These are phyloP conservation scores for Caerostris extrusa DNA, from an alignment of 1,140 invertebrate species.

Conservation along the genomic window DNA sequence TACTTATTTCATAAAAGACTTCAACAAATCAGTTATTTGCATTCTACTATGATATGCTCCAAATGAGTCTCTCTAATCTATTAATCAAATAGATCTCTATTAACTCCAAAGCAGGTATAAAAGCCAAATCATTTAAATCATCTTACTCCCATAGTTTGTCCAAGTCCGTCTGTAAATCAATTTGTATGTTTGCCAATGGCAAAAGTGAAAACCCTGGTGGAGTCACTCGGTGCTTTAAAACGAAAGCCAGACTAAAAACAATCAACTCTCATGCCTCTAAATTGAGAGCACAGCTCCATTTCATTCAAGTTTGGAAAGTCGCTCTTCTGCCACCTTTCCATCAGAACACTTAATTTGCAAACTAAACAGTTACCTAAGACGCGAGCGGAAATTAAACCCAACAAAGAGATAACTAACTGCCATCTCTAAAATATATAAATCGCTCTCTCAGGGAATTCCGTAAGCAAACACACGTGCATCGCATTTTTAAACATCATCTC, in stretches of 20 bases:
- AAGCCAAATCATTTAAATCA: background rate
- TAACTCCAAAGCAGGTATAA: background rate
- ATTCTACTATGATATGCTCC: no score
- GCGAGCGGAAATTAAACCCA: slow-evolving; percentile 14
- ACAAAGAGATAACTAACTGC: slow-evolving; percentile 26
- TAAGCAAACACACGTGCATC: slow-evolving; percentile 19
- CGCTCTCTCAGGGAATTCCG: background rate
- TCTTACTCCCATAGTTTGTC: background rate
- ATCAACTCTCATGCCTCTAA: background rate
- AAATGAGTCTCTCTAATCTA: no score
- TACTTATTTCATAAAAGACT: no score
- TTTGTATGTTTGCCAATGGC: background rate
- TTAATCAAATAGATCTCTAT: no score
- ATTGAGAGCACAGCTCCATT: background rate
- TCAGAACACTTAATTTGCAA: slow-evolving; percentile 36
- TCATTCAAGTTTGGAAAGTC: background rate
- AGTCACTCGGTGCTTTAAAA: background rate
- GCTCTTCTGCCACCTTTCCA: background rate
- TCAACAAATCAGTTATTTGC: no score
- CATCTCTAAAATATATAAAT: slow-evolving; percentile 28
- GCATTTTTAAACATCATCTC: slow-evolving; percentile 57
- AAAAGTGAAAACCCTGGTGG: background rate
- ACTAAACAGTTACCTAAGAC: slow-evolving; percentile 32
- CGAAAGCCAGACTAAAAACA: background rate
- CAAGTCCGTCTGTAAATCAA: background rate